These are phyloP conservation scores for Tinamus major DNA, from an alignment of 2,797 vertebrate genomes.

Conservation along the genomic window DNA sequence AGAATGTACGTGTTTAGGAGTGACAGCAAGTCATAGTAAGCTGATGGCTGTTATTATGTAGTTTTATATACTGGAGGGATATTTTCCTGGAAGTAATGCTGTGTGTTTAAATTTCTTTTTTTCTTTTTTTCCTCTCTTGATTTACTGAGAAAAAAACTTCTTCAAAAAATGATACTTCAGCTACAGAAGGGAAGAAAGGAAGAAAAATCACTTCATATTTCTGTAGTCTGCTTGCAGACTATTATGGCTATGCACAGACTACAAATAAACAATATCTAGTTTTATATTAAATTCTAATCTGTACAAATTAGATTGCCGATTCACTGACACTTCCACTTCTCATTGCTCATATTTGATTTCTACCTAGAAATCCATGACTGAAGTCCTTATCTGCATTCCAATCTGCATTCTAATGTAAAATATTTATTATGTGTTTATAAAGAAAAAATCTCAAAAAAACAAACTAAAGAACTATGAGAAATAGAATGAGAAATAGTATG, in stretches of 20 bases:
- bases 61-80: not conserved
- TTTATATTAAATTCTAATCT: conserved; percentile 66
- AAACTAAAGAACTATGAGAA: conserved; percentile 5
- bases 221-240: conserved; percentile 39
- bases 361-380: conserved; percentile 39
- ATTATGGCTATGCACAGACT: conserved; percentile 2
- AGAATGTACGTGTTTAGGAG: not conserved
- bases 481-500: not conserved
- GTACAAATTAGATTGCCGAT: conserved; percentile 63
- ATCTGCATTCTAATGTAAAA: not conserved
- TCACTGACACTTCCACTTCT: conserved; percentile 59
- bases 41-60: not conserved
- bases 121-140: conserved; percentile 8
- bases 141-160: not conserved
- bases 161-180: not conserved
- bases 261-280: conserved; percentile 41
- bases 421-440: conserved; percentile 36
- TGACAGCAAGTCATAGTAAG: not conserved
- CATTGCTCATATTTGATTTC: conserved; percentile 49
- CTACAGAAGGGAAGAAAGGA: conserved; percentile 11
- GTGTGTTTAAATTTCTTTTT: conserved; percentile 3
- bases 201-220: conserved; percentile 11
- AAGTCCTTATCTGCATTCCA: conserved; percentile 47
- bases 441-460: conserved; percentile 20
- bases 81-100: conserved; percentile 18